Percentiles rank a stretch among this genome's conserved stretches.
Conservation (phyloP, 2,797 vertebrate species). For the Eremophila alpestris region DNA sequence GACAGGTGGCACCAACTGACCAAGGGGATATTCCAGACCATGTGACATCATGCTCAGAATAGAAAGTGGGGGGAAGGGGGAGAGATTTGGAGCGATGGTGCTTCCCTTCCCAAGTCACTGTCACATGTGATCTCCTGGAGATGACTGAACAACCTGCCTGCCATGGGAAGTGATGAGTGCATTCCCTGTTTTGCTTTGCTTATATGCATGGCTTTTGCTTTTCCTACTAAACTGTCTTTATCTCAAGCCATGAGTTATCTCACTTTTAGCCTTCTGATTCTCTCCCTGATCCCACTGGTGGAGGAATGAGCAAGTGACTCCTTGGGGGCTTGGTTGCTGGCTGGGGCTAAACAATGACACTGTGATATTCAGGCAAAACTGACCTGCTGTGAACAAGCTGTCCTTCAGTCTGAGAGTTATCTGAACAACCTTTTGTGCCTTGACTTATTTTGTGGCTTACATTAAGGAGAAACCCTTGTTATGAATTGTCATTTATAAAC, state of each 20-base stretch:
- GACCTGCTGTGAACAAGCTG: not conserved
- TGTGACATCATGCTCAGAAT: not conserved
- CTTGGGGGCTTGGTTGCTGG: not conserved
- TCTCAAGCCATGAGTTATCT: not conserved
- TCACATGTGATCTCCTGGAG: not conserved
- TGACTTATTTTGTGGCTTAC: not conserved
- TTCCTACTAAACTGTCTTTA: not conserved
- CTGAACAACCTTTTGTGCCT: not conserved
- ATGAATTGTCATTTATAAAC: not conserved
- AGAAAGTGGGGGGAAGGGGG: not conserved
- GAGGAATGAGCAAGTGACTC: not conserved
- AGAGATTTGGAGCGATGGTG: not conserved
- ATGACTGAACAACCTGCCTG: not conserved
- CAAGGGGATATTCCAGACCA: not conserved
- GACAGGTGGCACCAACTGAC: not conserved
- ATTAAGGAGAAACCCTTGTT: not conserved
- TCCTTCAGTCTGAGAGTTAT: not conserved
- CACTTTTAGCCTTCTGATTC: not conserved
- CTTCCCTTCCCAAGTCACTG: not conserved
- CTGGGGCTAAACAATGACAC: not conserved
- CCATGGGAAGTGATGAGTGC: not conserved
- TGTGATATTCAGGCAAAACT: not conserved
- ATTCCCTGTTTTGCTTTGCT: not conserved
- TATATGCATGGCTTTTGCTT: accelerated
- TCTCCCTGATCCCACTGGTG: accelerated